phyloP scores from a whole-genome alignment of 2,113 vertebrate genomes.

The Amphilophus citrinellus region DNA sequence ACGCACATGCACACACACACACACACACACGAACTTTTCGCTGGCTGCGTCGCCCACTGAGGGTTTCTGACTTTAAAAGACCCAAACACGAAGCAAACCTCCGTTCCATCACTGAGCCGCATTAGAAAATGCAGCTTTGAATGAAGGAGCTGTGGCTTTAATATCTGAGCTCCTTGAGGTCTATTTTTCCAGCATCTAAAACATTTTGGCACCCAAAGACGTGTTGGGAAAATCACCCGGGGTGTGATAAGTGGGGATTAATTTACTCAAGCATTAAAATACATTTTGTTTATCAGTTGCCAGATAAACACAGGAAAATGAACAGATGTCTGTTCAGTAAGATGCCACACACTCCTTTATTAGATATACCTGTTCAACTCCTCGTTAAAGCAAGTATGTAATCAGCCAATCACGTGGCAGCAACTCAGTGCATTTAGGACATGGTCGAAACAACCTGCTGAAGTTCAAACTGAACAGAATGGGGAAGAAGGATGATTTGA shows the following conservation, averaged over 20 bases:
- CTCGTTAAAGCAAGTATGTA: neutral
- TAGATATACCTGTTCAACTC: neutral
- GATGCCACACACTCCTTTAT: neutral
- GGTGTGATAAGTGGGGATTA: neutral
- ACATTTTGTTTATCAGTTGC: neutral
- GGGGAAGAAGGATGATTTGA: neutral
- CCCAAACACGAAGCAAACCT: slow-evolving; percentile 18
- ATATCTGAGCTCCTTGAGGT: neutral
- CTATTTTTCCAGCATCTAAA: neutral
- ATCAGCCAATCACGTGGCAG: neutral
- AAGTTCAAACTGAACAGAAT: neutral
- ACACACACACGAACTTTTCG: neutral
- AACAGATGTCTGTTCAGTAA: neutral
- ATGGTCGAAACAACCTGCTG: neutral
- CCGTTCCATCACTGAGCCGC: slow-evolving; percentile 1
- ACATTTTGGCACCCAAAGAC: neutral
- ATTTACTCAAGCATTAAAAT: neutral
- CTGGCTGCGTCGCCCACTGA: slow-evolving; percentile 19
- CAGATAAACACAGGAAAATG: neutral
- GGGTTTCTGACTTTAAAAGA: slow-evolving; percentile 30
- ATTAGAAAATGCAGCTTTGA: neutral
- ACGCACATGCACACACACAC: neutral
- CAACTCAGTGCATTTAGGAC: neutral
- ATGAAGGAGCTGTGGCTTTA: neutral
- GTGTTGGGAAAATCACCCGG: neutral